These are phyloP conservation scores for Drosophila ustulata DNA, from an alignment of 2,888 invertebrate species.

Conservation along the genomic window DNA sequence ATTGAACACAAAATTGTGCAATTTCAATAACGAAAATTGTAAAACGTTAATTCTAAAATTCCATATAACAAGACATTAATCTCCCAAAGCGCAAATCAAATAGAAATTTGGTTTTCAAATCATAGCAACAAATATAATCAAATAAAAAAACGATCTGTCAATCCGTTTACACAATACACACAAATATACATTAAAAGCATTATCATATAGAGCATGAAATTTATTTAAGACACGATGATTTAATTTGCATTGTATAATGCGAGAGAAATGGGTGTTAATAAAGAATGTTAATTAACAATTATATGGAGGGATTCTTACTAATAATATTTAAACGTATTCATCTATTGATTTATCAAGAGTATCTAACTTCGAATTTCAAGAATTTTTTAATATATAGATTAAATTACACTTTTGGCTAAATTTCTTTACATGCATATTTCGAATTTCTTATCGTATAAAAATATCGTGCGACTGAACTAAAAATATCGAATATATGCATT, in stretches of 20 bases:
- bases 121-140: conserved; percentile 14
- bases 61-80: conserved; percentile 41
- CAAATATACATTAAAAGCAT: conserved; percentile 36
- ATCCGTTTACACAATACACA: conserved; percentile 36
- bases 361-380: neutral
- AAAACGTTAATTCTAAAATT: conserved; percentile 42
- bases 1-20: conserved; percentile 65
- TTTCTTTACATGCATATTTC: neutral
- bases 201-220: conserved; percentile 13
- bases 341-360: neutral
- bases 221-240: conserved; percentile 18
- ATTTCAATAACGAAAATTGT: conserved; percentile 49
- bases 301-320: conserved; percentile 3
- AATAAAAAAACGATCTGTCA: conserved; percentile 39
- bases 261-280: conserved; percentile 38
- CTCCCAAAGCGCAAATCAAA: conserved; percentile 59
- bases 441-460: neutral
- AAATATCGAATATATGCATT: conserved; percentile 17
- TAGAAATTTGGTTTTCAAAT: conserved; percentile 37
- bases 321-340: neutral
- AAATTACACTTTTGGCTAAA: neutral
- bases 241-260: conserved; percentile 11
- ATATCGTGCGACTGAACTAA: neutral
- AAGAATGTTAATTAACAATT: conserved; percentile 40
- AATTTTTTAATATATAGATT: neutral